Evolutionary conservation across 2,888 invertebrate species (phyloP).

Genomic region (Anarsia innoxiella): DNA sequence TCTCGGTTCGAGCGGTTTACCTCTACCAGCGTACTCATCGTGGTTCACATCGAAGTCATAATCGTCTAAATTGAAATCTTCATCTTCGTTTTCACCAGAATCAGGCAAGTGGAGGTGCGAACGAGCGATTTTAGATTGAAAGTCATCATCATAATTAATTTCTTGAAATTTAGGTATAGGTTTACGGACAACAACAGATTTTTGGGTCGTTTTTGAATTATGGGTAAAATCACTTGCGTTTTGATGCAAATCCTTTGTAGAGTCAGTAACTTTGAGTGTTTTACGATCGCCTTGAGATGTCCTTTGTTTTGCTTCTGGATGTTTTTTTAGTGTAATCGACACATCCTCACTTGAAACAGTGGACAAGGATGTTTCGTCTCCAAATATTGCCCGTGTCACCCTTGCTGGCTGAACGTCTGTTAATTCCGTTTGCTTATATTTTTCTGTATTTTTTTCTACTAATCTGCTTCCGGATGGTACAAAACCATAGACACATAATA

Average conservation of each 20-base stretch:
- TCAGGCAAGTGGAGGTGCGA: no score
- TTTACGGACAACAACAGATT: no score
- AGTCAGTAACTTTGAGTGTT: not conserved
- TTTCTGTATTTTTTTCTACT: slow-evolving; percentile 33
- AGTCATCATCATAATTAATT: slow-evolving; percentile 46
- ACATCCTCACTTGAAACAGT: no score
- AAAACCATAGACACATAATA: slow-evolving; percentile 13
- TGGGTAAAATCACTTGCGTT: no score
- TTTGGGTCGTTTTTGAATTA: no score
- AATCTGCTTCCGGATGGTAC: slow-evolving; percentile 28
- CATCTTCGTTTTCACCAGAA: slow-evolving; percentile 54
- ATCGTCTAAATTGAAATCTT: slow-evolving; percentile 57
- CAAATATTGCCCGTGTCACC: slow-evolving; percentile 27
- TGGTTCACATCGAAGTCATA: slow-evolving; percentile 62
- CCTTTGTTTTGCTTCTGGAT: no score
- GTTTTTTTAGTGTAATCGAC: no score
- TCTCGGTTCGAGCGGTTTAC: slow-evolving; percentile 50
- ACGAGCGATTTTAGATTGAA: slow-evolving; percentile 36
- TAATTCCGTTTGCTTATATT: slow-evolving; percentile 21
- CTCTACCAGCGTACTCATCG: slow-evolving; percentile 49
- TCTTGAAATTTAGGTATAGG: slow-evolving; percentile 55
- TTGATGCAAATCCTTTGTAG: no score
- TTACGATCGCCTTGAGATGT: no score
- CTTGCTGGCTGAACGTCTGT: slow-evolving; percentile 28
- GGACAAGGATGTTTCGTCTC: no score